phyloP scores from a whole-genome alignment of 2,113 vertebrate species.

The Psammodynastes pulverulentus region DNA sequence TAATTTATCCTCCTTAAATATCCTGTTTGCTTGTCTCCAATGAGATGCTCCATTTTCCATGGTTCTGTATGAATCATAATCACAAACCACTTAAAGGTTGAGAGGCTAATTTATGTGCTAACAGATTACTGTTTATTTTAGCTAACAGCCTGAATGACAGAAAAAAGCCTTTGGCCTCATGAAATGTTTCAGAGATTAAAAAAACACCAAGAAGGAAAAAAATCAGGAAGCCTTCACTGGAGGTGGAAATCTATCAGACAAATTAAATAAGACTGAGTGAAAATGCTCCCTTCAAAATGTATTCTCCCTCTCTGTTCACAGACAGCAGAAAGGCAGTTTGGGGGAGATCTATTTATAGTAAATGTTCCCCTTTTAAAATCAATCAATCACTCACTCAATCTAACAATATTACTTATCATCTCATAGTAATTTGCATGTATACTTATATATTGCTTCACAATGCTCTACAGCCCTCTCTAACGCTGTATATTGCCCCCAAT shows the following conservation, averaged over 20 bases:
- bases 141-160: neutral
- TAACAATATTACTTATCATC: neutral
- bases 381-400: neutral
- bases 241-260: neutral
- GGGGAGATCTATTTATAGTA: neutral
- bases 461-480: neutral
- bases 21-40: slow-evolving; percentile 19
- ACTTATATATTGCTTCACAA: neutral
- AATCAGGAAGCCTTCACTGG: neutral
- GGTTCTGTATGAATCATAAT: slow-evolving; percentile 25
- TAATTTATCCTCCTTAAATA: neutral
- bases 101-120: slow-evolving; percentile 19
- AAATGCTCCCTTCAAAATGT: neutral
- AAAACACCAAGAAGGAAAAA: neutral
- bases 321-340: neutral
- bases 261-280: neutral
- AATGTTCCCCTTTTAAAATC: neutral
- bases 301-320: neutral
- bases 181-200: neutral
- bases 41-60: neutral
- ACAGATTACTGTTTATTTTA: slow-evolving; percentile 23
- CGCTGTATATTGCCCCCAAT: neutral
- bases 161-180: neutral
- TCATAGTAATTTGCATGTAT: neutral
- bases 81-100: neutral